phyloP scores from a whole-genome alignment of 1,140 invertebrate species.

The Drosophila quadrilineata region DNA sequence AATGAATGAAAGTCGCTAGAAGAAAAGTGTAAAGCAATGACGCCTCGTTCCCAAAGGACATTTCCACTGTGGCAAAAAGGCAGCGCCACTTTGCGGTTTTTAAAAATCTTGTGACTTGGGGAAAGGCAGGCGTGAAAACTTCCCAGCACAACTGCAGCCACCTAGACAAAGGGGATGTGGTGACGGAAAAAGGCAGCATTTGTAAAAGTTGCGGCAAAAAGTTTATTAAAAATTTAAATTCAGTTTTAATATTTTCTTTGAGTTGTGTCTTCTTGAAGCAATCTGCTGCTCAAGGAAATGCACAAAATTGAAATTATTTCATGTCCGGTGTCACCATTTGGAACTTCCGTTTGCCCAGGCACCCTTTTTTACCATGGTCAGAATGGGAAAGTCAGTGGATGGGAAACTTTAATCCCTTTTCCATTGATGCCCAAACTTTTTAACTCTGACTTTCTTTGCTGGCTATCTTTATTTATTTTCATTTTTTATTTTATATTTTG shows the following conservation, averaged over 20 bases:
- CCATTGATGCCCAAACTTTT: conserved; percentile 65
- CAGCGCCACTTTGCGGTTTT: conserved; percentile 57
- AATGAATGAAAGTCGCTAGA: conserved; percentile 74
- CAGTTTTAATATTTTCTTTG: conserved; percentile 62
- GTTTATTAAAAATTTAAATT: conserved; percentile 79
- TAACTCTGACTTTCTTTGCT: too few relatives aligned
- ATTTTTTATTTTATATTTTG: too few relatives aligned
- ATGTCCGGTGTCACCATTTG: conserved; percentile 73
- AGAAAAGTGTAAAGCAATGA: conserved; percentile 80
- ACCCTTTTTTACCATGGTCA: conserved; percentile 35
- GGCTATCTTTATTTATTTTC: too few relatives aligned
- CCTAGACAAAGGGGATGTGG: neutral
- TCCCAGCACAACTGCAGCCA: conserved; percentile 24
- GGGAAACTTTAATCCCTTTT: conserved; percentile 49
- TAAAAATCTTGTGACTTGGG: conserved; percentile 1
- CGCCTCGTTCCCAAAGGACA: conserved; percentile 58
- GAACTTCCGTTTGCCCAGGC: conserved; percentile 48
- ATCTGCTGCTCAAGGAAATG: conserved; percentile 58
- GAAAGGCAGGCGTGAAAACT: conserved; percentile 12
- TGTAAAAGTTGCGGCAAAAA: conserved; percentile 58
- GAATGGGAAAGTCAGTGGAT: neutral
- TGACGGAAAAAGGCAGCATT: neutral
- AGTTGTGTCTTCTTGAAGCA: conserved; percentile 38
- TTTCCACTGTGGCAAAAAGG: conserved; percentile 42
- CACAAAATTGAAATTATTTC: conserved; percentile 78